Base-by-base conservation (phyloP, 2,797 vertebrate genomes). In the Apogon hyalosoma region DNA sequence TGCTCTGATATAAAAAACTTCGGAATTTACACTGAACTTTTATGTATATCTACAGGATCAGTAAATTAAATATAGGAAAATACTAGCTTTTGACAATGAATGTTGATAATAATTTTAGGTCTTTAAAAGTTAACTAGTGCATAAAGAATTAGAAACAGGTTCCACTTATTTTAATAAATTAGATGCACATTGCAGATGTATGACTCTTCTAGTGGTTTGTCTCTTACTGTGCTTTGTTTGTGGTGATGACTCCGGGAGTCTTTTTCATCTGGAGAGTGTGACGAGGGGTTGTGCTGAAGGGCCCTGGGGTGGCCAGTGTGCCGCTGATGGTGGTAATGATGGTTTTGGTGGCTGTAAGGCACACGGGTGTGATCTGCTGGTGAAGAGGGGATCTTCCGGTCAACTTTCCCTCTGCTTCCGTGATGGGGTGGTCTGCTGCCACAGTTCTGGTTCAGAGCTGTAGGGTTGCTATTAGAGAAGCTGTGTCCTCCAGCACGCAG, bases 361-460 rank as follows among this genome's bases (percentile, higher is more conserved):
- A 97, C 95, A 91, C 95, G 94, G 90, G 94, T 93, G 91, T 94
- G 93, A 92, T 96, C 94, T 96, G 96, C 96, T 96, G 96, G 96
- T 96, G 94, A 94, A 88, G 93, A 92, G 76, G 89, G 84, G 79
- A 83, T 89, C 87, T 92, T 93, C 49, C 78, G 86, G 51, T 92
- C 87, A 46, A 88, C 84, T 77, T 83, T 92, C 78, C 83, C 91
- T 79, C 87, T 90, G 77, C 77, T 79, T 79, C 84, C 91, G 24
- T 80, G 85, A 57, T 86, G 79, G 2, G 58, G 75, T 40, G 82
- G 72, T 73, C 87, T 87, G 82, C 79, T 72, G 73, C 58, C 47
- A 48, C 78, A 70, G 43, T 60, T 84, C 85, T 87, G 84, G 77
- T 49, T 69, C 1, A 49, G 65, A 52, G 79, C 81, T 80, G 86